Conservation (phyloP, 2,797 vertebrate species). For the Acanthornis magna region DNA sequence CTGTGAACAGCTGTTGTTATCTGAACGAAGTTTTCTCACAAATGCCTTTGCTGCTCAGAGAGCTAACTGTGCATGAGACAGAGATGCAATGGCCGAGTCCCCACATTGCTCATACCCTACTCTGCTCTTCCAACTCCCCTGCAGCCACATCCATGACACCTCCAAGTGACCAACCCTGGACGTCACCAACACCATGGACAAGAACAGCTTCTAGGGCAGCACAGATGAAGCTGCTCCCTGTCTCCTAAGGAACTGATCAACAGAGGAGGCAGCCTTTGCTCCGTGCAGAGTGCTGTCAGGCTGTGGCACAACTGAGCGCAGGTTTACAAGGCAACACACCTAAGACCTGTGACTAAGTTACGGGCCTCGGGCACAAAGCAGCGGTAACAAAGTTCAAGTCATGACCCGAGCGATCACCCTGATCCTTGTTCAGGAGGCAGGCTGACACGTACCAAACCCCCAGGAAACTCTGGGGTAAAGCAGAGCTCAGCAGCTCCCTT, state of each 20-base stretch:
- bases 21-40: neutral
- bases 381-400: neutral
- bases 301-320: rapidly evolving
- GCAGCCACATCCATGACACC: neutral
- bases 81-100: neutral
- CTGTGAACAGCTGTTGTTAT: neutral
- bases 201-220: rapidly evolving
- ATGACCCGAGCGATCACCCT: rapidly evolving
- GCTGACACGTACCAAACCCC: rapidly evolving
- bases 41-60: neutral
- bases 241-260: neutral
- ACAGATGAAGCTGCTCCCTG: neutral
- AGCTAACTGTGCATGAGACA: neutral
- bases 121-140: neutral
- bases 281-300: rapidly evolving
- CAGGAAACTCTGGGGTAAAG: neutral
- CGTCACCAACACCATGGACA: neutral
- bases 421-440: neutral
- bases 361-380: neutral
- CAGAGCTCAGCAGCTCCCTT: too few species aligned
- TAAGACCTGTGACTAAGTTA: neutral
- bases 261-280: neutral
- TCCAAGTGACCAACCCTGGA: neutral
- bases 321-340: neutral
- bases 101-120: rapidly evolving